Conservation (phyloP, 1,140 invertebrate genomes). For the Hydropsyche tenuis region DNA sequence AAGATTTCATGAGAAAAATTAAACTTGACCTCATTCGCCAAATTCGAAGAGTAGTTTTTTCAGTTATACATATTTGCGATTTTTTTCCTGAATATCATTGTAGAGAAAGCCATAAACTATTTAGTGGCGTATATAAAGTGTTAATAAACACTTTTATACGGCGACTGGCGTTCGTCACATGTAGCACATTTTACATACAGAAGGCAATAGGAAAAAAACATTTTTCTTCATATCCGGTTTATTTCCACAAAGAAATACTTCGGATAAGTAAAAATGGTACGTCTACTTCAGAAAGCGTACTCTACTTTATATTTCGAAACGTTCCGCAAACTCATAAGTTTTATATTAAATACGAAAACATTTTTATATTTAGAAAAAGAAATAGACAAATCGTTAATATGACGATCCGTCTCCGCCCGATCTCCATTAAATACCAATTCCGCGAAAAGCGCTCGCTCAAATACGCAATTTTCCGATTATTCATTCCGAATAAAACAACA, state of each 20-base stretch:
- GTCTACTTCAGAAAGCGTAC: neutral
- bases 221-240: constrained; percentile 50
- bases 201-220: constrained; percentile 47
- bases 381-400: too few relatives aligned
- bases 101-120: too few relatives aligned
- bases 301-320: constrained; percentile 28
- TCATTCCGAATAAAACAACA: too few relatives aligned
- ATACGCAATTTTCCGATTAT: too few relatives aligned
- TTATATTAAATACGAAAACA: too few relatives aligned
- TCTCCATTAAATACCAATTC: too few relatives aligned
- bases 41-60: neutral
- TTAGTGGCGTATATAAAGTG: neutral
- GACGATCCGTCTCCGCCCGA: too few relatives aligned
- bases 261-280: constrained; percentile 38
- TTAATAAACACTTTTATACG: neutral
- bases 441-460: too few relatives aligned
- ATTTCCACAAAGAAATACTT: constrained; percentile 47
- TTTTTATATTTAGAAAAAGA: too few relatives aligned
- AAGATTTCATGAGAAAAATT: neutral
- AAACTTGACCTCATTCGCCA: constrained; percentile 13
- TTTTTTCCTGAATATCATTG: too few relatives aligned
- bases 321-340: too few relatives aligned
- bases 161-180: constrained; percentile 44
- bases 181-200: constrained; percentile 30
- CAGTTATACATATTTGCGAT: neutral